A percentile compares a stretch with the other conserved stretches of the same genome.
Evolutionary conservation across 2,113 vertebrate genomes (phyloP).

Genomic region (Gasterosteus aculeatus): DNA sequence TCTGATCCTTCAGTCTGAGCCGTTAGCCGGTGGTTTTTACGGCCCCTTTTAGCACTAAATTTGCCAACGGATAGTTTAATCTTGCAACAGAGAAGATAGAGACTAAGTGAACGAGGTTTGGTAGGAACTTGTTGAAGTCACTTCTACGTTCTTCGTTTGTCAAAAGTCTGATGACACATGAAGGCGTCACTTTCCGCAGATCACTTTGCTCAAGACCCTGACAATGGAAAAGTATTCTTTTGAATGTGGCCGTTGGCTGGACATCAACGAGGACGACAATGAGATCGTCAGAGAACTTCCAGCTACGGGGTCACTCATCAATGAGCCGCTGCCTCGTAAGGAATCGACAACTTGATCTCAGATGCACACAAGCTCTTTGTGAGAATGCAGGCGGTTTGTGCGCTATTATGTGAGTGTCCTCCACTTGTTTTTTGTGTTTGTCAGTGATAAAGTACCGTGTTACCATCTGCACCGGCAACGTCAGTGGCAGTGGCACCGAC

Average conservation of each 20-base stretch:
- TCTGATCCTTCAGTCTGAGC: slow-evolving; percentile 10
- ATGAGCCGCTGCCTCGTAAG: slow-evolving; percentile 89
- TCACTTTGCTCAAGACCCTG: slow-evolving; percentile 91
- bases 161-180: neutral
- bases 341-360: neutral
- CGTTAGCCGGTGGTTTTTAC: neutral
- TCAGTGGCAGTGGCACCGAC: slow-evolving; percentile 90
- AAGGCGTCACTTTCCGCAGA: slow-evolving; percentile 72
- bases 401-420: neutral
- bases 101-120: neutral
- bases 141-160: slow-evolving; percentile 2
- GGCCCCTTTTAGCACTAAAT: neutral
- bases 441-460: slow-evolving; percentile 92
- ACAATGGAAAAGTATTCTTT: slow-evolving; percentile 95
- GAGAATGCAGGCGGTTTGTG: neutral
- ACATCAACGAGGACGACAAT: slow-evolving; percentile 95
- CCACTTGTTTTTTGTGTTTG: slow-evolving; percentile 74
- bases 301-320: slow-evolving; percentile 84
- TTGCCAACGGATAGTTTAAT: slow-evolving; percentile 1
- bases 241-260: slow-evolving; percentile 93
- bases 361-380: neutral
- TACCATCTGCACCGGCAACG: slow-evolving; percentile 89
- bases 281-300: slow-evolving; percentile 93
- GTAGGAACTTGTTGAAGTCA: neutral
- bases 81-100: neutral